Evolutionary conservation across 23 tunicate species (phyloP).

Genomic region (Diplosoma virens): DNA sequence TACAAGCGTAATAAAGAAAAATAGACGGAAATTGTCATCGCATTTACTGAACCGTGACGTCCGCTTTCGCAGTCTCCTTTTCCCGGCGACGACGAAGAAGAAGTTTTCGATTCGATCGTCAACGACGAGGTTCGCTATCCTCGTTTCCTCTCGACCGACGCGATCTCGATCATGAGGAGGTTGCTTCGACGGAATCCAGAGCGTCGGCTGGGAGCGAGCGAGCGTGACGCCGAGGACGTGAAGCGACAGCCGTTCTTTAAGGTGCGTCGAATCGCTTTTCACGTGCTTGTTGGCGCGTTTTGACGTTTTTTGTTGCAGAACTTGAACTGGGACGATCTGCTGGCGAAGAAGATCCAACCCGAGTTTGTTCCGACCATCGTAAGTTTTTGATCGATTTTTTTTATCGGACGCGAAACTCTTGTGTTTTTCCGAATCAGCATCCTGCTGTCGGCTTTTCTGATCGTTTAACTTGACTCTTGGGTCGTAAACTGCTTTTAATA

Average conservation of each 20-base stretch:
- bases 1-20: too few species aligned
- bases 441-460: too few species aligned
- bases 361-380: constrained; percentile 86
- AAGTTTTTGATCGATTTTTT: too few species aligned
- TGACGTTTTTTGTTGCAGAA: constrained; percentile 24
- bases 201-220: constrained; percentile 88
- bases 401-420: too few species aligned
- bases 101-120: constrained; percentile 98
- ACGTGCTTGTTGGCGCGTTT: not conserved
- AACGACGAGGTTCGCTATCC: constrained; percentile 99
- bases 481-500: too few species aligned
- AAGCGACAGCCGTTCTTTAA: constrained; percentile 82
- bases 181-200: constrained; percentile 90
- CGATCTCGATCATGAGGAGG: constrained; percentile 91
- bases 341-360: constrained; percentile 65
- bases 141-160: constrained; percentile 87
- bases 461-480: too few species aligned
- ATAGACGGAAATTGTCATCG: too few species aligned
- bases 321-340: constrained; percentile 71
- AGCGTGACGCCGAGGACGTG: constrained; percentile 94
- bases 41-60: too few species aligned
- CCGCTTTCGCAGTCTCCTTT: constrained; percentile 75
- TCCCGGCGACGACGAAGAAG: constrained; percentile 99
- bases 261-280: constrained; percentile 15
- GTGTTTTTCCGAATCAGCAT: too few species aligned